Conservation (phyloP, 2,797 vertebrate species). For the Notamacropus eugenii region DNA sequence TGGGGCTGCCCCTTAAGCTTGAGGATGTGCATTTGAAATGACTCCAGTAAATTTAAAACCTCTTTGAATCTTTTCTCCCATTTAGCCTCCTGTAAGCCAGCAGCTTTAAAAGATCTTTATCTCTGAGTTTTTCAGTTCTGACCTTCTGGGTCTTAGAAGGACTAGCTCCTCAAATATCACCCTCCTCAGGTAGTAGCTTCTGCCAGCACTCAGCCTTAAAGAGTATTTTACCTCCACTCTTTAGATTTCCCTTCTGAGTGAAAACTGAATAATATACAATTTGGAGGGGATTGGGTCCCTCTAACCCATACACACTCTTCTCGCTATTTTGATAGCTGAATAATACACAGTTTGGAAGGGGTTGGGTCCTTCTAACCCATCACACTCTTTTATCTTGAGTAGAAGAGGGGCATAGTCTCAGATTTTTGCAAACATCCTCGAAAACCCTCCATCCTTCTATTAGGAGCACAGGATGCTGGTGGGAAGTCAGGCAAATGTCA, state of each 20-base stretch:
- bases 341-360: background rate
- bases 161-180: background rate
- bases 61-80: background rate
- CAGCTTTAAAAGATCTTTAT: conserved; percentile 1
- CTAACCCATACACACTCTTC: background rate
- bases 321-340: background rate
- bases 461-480: background rate
- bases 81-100: background rate
- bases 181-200: background rate
- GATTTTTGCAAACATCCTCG: background rate
- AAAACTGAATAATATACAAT: background rate
- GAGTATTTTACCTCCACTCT: background rate
- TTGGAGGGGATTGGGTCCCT: background rate
- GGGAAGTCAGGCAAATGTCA: background rate
- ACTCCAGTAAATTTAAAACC: background rate
- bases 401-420: background rate
- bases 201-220: background rate
- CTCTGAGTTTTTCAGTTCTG: background rate
- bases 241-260: background rate
- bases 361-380: no score
- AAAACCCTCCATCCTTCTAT: background rate
- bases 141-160: background rate
- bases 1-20: background rate
- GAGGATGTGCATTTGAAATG: background rate
- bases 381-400: background rate